Evolutionary conservation across 2,797 vertebrate species (phyloP).

Genomic region (Loriculus beryllinus): DNA sequence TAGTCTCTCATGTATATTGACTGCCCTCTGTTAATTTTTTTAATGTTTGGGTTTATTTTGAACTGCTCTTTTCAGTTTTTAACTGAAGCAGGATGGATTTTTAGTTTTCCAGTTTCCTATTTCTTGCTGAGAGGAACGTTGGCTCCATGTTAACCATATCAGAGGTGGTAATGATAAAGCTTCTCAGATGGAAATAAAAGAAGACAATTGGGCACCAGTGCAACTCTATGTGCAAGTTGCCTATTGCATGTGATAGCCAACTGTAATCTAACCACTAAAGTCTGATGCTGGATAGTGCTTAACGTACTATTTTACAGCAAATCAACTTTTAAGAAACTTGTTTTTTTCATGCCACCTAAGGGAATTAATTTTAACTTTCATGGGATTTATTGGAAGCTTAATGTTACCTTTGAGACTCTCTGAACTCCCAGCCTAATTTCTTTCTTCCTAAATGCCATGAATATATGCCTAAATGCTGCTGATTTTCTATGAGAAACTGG

Average conservation of each 20-base stretch:
- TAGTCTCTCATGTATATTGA: not conserved
- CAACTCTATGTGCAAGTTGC: not conserved
- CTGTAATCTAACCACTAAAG: not conserved
- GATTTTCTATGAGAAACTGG: not conserved
- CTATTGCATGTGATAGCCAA: not conserved
- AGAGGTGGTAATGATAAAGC: not conserved
- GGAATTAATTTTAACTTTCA: not conserved
- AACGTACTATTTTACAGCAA: not conserved
- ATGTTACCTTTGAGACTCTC: not conserved
- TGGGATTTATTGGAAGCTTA: not conserved
- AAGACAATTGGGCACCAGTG: rapidly evolving
- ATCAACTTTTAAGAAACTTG: not conserved
- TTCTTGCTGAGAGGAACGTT: not conserved
- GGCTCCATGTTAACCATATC: not conserved
- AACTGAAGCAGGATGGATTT: not conserved
- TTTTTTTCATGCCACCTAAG: not conserved
- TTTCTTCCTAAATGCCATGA: not conserved
- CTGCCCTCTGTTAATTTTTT: not conserved
- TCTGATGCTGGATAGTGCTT: not conserved
- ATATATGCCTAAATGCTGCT: not conserved
- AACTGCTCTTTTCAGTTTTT: not conserved
- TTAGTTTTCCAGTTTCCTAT: not conserved
- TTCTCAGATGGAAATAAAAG: not conserved
- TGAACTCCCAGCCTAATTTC: not conserved
- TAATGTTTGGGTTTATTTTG: not conserved